Base-by-base conservation (phyloP, 1,140 invertebrate genomes). In the Lordiphosa stackelbergi region DNA sequence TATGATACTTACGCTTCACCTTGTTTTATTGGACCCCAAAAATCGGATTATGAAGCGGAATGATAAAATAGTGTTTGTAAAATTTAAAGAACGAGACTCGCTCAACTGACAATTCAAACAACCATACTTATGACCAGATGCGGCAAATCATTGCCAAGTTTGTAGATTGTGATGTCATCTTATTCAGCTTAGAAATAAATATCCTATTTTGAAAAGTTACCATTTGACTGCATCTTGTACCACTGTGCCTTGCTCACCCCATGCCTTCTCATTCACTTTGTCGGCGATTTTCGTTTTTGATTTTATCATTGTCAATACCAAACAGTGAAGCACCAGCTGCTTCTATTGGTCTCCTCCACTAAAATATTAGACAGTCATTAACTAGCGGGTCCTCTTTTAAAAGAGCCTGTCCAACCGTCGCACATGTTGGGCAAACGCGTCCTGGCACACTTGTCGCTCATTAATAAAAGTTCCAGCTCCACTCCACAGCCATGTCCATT, bases 351-450 rank as follows among this genome's bases (percentile, higher is more conserved):
- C 28, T 31, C 28, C 1, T 22, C 41, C 42, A 57, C 59, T 69
- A 81, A 75, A 69, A 75, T 81, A 81, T 81, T 83, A 53, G 77
- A 57, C 62, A 72, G 55, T 66, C 77, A 81, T 81, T 70, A 83
- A 75, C 53, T 53, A 83, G 36, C 46, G 35, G 34, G 34, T 36
- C 40, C 34, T 36, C 13, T 16, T 9, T 19, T 51, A 22, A 38
- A 10, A 11, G 34, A 19, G 10, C 48, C 34, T 4, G 31, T 36
- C 13, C 36, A 36, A 45, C 51, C 35, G 46, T 64, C 68, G 69
- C 57, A 71, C 69, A 71, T 71, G 69, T 78, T 65, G 45, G 66
- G 66, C 43, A 47, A 16, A 49, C 34, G 19, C 36, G 55, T 51
- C 49, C 53, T 57, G 53, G 68, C 71, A 81, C 71, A 72, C 77